Base-by-base conservation (phyloP, 2,888 invertebrate genomes). In the Pseudanteris insignis region DNA sequence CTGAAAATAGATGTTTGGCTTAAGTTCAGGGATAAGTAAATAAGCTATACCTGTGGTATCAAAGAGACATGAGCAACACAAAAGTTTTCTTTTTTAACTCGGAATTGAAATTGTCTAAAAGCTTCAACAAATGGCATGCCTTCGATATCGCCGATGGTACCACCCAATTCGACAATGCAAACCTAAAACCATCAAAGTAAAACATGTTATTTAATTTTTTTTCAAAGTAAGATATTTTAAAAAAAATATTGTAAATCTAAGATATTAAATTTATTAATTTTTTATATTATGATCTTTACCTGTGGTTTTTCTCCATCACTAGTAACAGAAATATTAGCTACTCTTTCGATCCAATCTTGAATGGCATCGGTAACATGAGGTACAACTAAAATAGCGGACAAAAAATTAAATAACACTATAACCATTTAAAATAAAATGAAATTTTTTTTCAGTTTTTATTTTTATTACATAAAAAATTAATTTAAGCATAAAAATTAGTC, bases 111-210 rank as follows among this genome's bases (percentile, higher is more conserved):
- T 75, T 98, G 98, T 13, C 97, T 84, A 78, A 99, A 98, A 2
- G 98, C 98, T 81, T 99, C 98, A 1, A 98, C 94, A 81, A 98
- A 99, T 0, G 97, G 94, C 97, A 98, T 98, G 62, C 97, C 95
- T 82, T 99, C 99, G 67, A 99, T 99, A 76, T 99, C 99, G 46
- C 99, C 99, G 66, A 99, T 94, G 0, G 98, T 99, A 5, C 99
- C 99, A 33, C 99, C 99, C 29, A 99, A 84, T 83, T 98, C 93
- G 41, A 95, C 86, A 62, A 94, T 91, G 76, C 94, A 94, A 0
- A 94, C 92, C 84, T 89, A 24, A 8, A 50, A 44, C 6, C 18
- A n/a, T n/a, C n/a, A n/a, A n/a, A n/a, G n/a, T n/a, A n/a, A n/a
- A n/a, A n/a, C n/a, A n/a, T n/a, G n/a, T n/a, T n/a, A n/a, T n/a